Base-by-base conservation (phyloP, 2,113 vertebrate species). In the Centropus bengalensis region DNA sequence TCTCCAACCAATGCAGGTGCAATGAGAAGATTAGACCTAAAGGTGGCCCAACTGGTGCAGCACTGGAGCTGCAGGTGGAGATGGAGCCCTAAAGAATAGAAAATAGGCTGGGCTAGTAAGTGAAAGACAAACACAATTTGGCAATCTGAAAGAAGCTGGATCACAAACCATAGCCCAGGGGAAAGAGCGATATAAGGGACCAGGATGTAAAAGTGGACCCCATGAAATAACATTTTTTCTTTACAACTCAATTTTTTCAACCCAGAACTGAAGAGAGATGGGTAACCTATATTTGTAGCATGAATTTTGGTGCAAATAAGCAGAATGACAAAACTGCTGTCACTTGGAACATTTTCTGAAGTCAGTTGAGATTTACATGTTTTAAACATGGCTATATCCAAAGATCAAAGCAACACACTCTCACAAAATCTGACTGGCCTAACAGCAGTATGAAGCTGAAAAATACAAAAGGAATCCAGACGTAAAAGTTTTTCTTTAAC, bases 41-140 rank as follows among this genome's bases (percentile, higher is more conserved):
- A 21, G 0, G 0, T 21, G 21, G 47, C 23, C 47, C 21, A 21
- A 22, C 10, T 49, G 21, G 52, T 0, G 4, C 40, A 14, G 27
- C 30, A 56, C 32, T 23, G 55, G 49, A 79, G n/a, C 2, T 0
- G 3, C 47, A 44, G 55, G 18, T 87, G 73, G 28, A 68, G 77
- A 30, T 8, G 13, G 49, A 45, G 45, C 33, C 52, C 33, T n/a
- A 8, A 42, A 49, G 62, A 81, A 66, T 10, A 17, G 12, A 64
- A 20, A 30, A 22, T 26, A 54, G 32, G 9, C 8, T 63, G n/a
- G n/a, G n/a, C 38, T 58, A 27, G 12, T 16, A 58, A 71, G n/a
- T 24, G 12, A 36, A 73, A 63, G 23, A 36, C 26, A 74, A 83
- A 67, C 21, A 30, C 36, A 18, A 8, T 5, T 17, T 44, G 44